Evolutionary conservation across 2,888 invertebrate genomes (phyloP).

Genomic region (Agonopterix subpropinquella): DNA sequence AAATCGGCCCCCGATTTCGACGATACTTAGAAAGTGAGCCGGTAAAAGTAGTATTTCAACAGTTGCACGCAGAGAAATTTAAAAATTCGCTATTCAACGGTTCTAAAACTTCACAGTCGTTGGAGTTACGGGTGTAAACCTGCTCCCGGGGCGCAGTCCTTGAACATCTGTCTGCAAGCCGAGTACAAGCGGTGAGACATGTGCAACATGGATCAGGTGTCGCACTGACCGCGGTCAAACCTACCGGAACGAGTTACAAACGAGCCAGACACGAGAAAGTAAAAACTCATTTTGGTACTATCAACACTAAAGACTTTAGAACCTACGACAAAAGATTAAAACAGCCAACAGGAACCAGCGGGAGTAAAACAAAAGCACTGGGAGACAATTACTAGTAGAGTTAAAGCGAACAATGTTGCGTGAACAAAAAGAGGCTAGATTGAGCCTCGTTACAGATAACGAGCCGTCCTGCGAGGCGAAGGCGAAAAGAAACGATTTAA

Average conservation of each 20-base stretch:
- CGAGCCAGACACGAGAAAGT: slow-evolving; percentile 36
- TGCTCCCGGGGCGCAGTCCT: slow-evolving; percentile 28
- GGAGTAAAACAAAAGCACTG: not conserved
- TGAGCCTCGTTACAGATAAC: slow-evolving; percentile 42
- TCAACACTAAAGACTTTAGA: too few species aligned
- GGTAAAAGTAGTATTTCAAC: slow-evolving; percentile 2
- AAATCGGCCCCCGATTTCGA: slow-evolving; percentile 22
- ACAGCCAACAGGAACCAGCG: not conserved
- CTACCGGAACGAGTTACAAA: slow-evolving; percentile 48
- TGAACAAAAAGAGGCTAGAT: slow-evolving; percentile 33
- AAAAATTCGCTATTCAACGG: not conserved
- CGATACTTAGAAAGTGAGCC: slow-evolving; percentile 22
- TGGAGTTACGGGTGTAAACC: slow-evolving; percentile 15
- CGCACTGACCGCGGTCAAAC: slow-evolving; percentile 63
- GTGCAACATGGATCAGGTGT: slow-evolving; percentile 67
- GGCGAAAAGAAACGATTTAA: slow-evolving; percentile 55
- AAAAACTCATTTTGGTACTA: slow-evolving; percentile 19
- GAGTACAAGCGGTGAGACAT: slow-evolving; percentile 30
- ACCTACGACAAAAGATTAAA: not conserved
- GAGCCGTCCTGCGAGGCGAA: slow-evolving; percentile 34
- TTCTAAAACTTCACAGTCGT: too few species aligned
- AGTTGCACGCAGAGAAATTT: not conserved
- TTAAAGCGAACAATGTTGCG: slow-evolving; percentile 36
- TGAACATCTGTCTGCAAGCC: slow-evolving; percentile 30
- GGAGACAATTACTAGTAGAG: slow-evolving; percentile 16